Evolutionary conservation across 2,888 invertebrate species (phyloP).

Genomic region (Orchesellides sinensis): DNA sequence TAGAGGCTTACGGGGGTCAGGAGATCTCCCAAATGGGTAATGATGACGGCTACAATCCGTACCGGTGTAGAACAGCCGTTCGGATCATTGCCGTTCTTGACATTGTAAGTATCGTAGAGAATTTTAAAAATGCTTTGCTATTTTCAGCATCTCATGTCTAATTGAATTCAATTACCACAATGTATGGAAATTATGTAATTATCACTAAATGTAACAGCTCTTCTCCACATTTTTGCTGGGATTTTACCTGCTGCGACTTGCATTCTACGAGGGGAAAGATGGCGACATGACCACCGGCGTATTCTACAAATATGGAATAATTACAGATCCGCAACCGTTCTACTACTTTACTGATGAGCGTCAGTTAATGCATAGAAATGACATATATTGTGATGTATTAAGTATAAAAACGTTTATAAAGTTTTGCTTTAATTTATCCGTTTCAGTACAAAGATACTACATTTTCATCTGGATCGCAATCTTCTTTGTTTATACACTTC

Average conservation of each 20-base stretch:
- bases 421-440: not conserved
- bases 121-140: too few species aligned
- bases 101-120: constrained; percentile 61
- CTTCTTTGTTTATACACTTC: constrained; percentile 69
- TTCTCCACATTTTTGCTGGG: constrained; percentile 67
- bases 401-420: not conserved
- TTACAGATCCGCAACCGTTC: constrained; percentile 67
- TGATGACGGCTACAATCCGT: constrained; percentile 65
- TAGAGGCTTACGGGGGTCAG: constrained; percentile 61
- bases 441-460: constrained; percentile 69
- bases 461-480: constrained; percentile 70
- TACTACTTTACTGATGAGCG: constrained; percentile 70
- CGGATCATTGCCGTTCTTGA: constrained; percentile 67
- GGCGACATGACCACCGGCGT: constrained; percentile 71
- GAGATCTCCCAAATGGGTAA: constrained; percentile 67
- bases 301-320: constrained; percentile 67
- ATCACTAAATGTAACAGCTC: constrained; percentile 60
- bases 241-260: constrained; percentile 66
- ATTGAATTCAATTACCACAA: not conserved
- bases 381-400: not conserved
- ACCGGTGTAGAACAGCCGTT: constrained; percentile 61
- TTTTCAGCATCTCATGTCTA: not conserved
- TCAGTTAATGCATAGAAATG: constrained; percentile 31
- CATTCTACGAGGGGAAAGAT: constrained; percentile 71
- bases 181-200: not conserved